Evolutionary conservation across 2,113 vertebrate species (phyloP).

Genomic region (Eudyptes chrysolophus): DNA sequence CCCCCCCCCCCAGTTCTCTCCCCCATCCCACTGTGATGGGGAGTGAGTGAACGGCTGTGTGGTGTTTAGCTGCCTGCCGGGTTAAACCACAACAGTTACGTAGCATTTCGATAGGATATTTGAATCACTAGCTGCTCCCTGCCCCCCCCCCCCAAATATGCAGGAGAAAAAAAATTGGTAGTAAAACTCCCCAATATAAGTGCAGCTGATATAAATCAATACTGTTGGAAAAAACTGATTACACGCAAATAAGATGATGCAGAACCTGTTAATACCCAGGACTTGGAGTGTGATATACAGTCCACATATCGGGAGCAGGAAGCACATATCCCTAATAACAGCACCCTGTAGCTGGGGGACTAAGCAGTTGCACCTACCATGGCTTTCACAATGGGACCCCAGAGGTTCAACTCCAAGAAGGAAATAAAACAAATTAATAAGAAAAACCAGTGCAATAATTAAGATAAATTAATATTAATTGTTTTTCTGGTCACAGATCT

Average conservation of each 20-base stretch:
- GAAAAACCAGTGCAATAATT: background rate
- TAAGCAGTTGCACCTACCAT: background rate
- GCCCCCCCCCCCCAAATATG: background rate
- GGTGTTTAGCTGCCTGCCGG: no score
- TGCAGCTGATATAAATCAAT: background rate
- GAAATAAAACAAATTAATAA: background rate
- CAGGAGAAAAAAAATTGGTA: background rate
- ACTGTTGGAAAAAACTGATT: background rate
- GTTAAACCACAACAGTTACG: background rate
- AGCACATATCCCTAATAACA: background rate
- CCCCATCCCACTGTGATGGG: no score
- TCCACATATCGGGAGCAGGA: rapidly evolving
- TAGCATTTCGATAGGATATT: background rate
- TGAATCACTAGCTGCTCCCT: background rate
- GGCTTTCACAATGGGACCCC: background rate
- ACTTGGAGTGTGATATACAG: background rate
- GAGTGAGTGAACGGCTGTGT: no score
- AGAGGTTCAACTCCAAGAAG: background rate
- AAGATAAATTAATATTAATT: background rate
- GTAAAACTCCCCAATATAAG: background rate
- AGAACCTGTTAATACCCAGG: background rate
- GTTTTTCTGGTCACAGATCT: background rate
- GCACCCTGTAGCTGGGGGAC: background rate
- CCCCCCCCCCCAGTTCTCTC: no score
- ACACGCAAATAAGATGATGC: background rate